Evolutionary conservation across 1,140 invertebrate species (phyloP).

Genomic region (Drepana arcuata): DNA sequence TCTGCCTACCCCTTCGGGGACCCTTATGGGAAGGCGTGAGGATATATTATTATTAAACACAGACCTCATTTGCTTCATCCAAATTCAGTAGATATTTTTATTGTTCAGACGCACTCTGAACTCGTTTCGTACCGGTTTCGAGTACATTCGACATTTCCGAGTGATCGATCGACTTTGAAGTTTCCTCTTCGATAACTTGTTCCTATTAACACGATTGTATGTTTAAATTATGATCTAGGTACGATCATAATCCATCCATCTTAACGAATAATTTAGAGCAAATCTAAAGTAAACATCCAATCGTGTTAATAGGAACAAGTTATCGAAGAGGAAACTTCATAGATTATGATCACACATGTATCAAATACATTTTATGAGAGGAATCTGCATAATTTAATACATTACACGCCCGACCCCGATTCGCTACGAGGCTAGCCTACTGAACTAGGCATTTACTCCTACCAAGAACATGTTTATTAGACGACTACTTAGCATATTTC

Average conservation of each 20-base stretch:
- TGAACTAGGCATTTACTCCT: constrained; percentile 2
- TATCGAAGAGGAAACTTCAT: not conserved
- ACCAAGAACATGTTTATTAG: not conserved
- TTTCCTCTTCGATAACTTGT: not conserved
- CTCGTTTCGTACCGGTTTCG: too few species aligned
- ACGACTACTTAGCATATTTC: constrained; percentile 6
- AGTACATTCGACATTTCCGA: too few species aligned
- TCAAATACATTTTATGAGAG: not conserved
- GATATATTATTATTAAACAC: too few species aligned
- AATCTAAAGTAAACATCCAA: not conserved
- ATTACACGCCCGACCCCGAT: constrained; percentile 6
- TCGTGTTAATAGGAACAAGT: not conserved
- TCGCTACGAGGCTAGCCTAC: constrained; percentile 8
- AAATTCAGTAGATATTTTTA: too few species aligned
- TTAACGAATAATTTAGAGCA: not conserved
- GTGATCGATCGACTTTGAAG: too few species aligned
- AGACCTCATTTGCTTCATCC: too few species aligned
- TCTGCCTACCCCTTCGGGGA: too few species aligned
- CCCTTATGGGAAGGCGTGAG: too few species aligned
- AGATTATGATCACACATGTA: not conserved
- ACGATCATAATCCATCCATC: too few species aligned
- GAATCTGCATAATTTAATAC: not conserved
- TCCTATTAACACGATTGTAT: not conserved
- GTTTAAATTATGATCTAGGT: not conserved
- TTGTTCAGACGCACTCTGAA: too few species aligned